phyloP scores from a whole-genome alignment of 2,113 vertebrate species.

The Mobula birostris region DNA sequence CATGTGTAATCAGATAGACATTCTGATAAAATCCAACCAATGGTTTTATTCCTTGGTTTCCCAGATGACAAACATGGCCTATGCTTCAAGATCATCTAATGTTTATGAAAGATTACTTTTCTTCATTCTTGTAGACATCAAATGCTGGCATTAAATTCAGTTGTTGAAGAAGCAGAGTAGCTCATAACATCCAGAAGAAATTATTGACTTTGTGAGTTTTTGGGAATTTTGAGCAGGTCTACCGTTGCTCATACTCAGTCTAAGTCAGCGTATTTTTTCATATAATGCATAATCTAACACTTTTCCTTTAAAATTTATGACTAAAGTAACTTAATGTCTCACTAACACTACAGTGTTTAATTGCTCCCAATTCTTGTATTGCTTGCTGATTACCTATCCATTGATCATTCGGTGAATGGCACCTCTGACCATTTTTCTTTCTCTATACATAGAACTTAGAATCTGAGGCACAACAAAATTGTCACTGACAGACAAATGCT shows the following conservation, averaged over 20 bases:
- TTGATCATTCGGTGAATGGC: not conserved
- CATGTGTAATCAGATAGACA: too few species aligned
- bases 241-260: not conserved
- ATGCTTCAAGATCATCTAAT: not conserved
- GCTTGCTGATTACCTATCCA: not conserved
- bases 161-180: not conserved
- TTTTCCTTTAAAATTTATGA: not conserved
- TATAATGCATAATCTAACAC: not conserved
- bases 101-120: not conserved
- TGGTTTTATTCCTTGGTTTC: not conserved
- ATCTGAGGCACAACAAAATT: not conserved
- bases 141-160: not conserved
- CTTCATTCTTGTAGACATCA: not conserved
- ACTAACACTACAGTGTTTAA: not conserved
- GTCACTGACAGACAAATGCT: not conserved
- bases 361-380: not conserved
- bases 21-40: not conserved
- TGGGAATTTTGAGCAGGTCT: not conserved
- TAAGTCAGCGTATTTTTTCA: not conserved
- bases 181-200: not conserved
- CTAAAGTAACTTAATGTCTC: not conserved
- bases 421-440: not conserved
- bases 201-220: not conserved
- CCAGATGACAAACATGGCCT: not conserved
- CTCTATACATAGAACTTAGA: not conserved